These are phyloP conservation scores for Apamea epomidion DNA, from an alignment of 2,888 invertebrate species.

Conservation along the genomic window DNA sequence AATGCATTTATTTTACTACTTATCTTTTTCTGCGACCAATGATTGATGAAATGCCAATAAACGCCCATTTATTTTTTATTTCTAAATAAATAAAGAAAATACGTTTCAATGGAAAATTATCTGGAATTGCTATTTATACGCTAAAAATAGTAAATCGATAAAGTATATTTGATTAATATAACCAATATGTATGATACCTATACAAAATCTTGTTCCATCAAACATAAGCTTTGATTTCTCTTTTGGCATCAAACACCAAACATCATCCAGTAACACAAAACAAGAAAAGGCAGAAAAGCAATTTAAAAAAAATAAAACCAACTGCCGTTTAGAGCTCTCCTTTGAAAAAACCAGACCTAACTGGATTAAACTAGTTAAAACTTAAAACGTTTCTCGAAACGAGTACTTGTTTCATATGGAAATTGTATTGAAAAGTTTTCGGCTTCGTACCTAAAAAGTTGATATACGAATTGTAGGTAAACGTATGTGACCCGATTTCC, in stretches of 20 bases:
- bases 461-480: conserved; percentile 16
- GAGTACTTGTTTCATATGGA: conserved; percentile 51
- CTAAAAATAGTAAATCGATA: not conserved
- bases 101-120: not conserved
- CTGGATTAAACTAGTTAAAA: conserved; percentile 57
- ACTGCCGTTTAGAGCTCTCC: conserved; percentile 7
- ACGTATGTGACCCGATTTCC: conserved; percentile 25
- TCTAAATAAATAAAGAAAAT: too few species aligned
- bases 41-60: not conserved
- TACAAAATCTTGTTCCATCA: not conserved
- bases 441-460: conserved; percentile 36
- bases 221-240: too few species aligned
- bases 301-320: not conserved
- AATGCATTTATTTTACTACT: not conserved
- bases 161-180: not conserved
- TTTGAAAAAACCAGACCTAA: conserved; percentile 35
- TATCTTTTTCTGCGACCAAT: not conserved
- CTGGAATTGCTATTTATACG: not conserved
- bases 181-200: not conserved
- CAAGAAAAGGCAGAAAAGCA: not conserved
- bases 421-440: conserved; percentile 58
- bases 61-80: not conserved
- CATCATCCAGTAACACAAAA: not conserved
- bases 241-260: not conserved
- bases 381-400: conserved; percentile 54